phyloP scores from a whole-genome alignment of 2,113 vertebrate genomes.

The Willisornis vidua region DNA sequence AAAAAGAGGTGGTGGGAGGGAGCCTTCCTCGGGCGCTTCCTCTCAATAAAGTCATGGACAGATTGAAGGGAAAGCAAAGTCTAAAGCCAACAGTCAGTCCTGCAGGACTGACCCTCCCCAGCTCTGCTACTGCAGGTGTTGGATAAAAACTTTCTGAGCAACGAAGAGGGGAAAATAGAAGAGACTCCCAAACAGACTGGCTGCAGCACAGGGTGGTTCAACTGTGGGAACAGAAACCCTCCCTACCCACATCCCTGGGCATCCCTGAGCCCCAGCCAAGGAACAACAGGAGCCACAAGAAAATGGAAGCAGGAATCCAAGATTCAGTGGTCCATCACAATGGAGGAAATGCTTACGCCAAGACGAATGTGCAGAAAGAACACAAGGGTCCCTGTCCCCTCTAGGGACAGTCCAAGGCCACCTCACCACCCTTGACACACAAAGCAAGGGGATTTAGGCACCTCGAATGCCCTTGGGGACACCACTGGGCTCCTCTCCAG shows the following conservation, averaged over 20 bases:
- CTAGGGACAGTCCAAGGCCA: neutral
- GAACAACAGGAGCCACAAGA: neutral
- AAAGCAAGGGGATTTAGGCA: neutral
- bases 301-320: neutral
- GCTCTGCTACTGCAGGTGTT: neutral
- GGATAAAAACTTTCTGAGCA: neutral
- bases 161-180: neutral
- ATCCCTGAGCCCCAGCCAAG: neutral
- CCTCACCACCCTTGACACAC: neutral
- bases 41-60: neutral
- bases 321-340: neutral
- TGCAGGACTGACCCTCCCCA: neutral
- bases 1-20: neutral
- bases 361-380: neutral
- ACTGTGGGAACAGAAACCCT: neutral
- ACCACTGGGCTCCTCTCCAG: neutral
- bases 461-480: neutral
- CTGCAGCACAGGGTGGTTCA: accelerated
- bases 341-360: neutral
- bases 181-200: neutral
- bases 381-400: neutral
- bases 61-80: neutral
- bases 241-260: neutral
- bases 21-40: neutral
- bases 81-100: neutral